phyloP scores from a whole-genome alignment of 2,113 vertebrate genomes.

The Sphaerodactylus townsendi region DNA sequence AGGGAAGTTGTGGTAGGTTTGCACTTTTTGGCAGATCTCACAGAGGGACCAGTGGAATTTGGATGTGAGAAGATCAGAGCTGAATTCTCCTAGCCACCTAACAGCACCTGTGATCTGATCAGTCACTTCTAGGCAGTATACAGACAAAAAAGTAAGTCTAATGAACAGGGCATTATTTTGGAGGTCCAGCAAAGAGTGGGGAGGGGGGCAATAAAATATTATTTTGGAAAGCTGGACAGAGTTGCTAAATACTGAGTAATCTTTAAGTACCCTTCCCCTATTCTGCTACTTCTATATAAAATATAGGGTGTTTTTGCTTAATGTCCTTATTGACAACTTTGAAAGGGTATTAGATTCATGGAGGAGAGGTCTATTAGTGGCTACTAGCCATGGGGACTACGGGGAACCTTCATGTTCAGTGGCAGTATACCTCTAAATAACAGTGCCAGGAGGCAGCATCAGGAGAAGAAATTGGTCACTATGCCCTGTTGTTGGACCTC shows the following conservation, averaged over 20 bases:
- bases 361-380: too few species aligned
- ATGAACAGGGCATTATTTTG: not conserved
- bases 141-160: not conserved
- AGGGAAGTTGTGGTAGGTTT: not conserved
- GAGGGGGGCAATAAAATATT: not conserved
- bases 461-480: too few species aligned
- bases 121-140: not conserved
- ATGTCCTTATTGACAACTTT: too few species aligned
- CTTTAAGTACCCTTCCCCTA: too few species aligned
- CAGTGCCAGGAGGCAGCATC: too few species aligned
- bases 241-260: not conserved
- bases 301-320: too few species aligned
- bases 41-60: not conserved
- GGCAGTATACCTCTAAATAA: too few species aligned
- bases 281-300: too few species aligned
- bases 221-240: not conserved
- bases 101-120: not conserved
- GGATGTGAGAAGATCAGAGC: not conserved
- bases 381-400: too few species aligned
- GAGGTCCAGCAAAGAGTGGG: not conserved
- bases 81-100: not conserved
- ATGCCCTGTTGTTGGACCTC: too few species aligned
- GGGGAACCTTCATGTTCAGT: too few species aligned
- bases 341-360: too few species aligned
- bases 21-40: not conserved